Percentiles rank a stretch among this genome's conserved stretches.
phyloP scores from a whole-genome alignment of 2,888 invertebrate genomes.

The Macrophya alboannulata region DNA sequence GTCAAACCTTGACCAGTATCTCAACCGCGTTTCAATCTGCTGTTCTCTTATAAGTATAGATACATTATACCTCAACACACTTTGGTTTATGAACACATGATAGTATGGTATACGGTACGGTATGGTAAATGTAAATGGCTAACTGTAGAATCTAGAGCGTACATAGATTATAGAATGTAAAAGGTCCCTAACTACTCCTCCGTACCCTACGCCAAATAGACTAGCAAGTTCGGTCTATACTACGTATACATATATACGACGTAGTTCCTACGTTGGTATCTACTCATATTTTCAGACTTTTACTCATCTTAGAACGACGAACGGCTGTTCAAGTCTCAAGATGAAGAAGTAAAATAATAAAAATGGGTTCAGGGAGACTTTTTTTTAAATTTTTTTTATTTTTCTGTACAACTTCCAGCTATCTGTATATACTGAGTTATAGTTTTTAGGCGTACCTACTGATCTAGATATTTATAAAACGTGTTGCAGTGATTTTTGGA shows the following conservation, averaged over 20 bases:
- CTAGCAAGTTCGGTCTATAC: not conserved
- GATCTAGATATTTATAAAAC: not conserved
- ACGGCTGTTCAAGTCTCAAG: not conserved
- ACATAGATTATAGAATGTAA: slow-evolving; percentile 40
- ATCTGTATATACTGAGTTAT: not conserved
- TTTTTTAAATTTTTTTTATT: too few relatives aligned
- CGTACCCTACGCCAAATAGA: slow-evolving; percentile 12
- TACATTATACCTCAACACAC: not conserved
- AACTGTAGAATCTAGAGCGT: slow-evolving; percentile 45
- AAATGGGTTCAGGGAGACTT: too few relatives aligned
- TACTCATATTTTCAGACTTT: slow-evolving; percentile 9
- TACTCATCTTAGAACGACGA: not conserved
- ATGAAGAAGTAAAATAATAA: not conserved
- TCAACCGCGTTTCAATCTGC: slow-evolving; percentile 14
- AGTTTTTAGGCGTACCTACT: not conserved
- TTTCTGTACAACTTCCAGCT: not conserved
- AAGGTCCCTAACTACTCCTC: slow-evolving; percentile 24
- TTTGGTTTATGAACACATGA: not conserved
- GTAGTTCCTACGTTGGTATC: not conserved
- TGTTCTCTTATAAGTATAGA: not conserved
- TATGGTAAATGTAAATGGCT: not conserved
- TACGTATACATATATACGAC: not conserved
- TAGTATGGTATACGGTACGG: not conserved
- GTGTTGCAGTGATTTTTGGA: not conserved
- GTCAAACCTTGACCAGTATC: slow-evolving; percentile 45